These are phyloP conservation scores for Pristionchus pacificus DNA, from an alignment of 1,140 invertebrate species.

Conservation along the genomic window DNA sequence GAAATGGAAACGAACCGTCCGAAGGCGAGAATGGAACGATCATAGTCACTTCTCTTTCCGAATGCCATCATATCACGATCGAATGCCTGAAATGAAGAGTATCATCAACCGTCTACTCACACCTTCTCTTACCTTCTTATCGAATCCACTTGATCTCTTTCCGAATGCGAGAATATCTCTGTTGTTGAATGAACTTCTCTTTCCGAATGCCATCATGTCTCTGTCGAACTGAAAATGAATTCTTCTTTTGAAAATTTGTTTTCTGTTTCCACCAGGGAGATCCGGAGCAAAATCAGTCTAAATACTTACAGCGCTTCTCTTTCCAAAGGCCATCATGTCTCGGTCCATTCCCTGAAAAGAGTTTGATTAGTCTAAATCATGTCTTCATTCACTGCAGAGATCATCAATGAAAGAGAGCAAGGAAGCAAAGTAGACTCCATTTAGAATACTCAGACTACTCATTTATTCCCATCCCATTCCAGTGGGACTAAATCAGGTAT, in stretches of 20 bases:
- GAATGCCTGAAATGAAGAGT: conserved; percentile 6
- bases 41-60: conserved; percentile 15
- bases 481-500: too few relatives aligned
- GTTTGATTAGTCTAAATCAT: too few relatives aligned
- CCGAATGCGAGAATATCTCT: conserved; percentile 13
- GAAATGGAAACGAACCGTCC: too few relatives aligned
- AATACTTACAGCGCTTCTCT: neutral
- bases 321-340: neutral
- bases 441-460: too few relatives aligned
- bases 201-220: conserved; percentile 22
- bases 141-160: conserved; percentile 3
- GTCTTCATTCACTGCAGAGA: too few relatives aligned
- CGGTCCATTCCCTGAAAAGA: too few relatives aligned
- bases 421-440: too few relatives aligned
- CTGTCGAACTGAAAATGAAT: conserved; percentile 6
- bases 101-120: neutral
- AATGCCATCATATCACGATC: conserved; percentile 24
- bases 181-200: neutral
- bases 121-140: neutral
- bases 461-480: too few relatives aligned
- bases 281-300: too few relatives aligned
- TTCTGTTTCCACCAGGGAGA: too few relatives aligned
- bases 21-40: conserved; percentile 18
- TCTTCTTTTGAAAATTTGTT: too few relatives aligned
- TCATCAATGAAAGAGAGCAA: too few relatives aligned